These are phyloP conservation scores for Gallinago stenura DNA, from an alignment of 2,797 vertebrate genomes.

Conservation along the genomic window DNA sequence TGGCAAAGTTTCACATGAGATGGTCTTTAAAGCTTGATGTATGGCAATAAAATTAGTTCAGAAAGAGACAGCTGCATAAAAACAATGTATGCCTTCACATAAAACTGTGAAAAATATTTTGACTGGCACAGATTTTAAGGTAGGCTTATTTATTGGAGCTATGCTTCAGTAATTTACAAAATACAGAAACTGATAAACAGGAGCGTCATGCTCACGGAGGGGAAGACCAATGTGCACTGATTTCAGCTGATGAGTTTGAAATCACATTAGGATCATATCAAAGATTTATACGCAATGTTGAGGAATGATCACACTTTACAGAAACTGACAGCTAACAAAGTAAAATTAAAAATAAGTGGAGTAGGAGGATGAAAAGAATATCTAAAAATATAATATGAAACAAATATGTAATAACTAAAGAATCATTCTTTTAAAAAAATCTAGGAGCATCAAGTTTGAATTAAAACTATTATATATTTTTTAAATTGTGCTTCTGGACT, in stretches of 20 bases:
- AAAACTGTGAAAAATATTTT: slow-evolving; percentile 67
- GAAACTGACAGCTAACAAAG: slow-evolving; percentile 22
- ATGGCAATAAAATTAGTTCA: slow-evolving; percentile 75
- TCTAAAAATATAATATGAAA: not conserved
- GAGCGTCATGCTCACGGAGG: slow-evolving; percentile 67
- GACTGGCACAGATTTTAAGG: slow-evolving; percentile 63
- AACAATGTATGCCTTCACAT: slow-evolving; percentile 62
- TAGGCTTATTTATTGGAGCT: slow-evolving; percentile 74
- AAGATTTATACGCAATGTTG: not conserved
- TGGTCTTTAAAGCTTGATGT: slow-evolving; percentile 69
- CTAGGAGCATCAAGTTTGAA: not conserved
- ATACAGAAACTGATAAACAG: slow-evolving; percentile 78
- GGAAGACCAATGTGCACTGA: slow-evolving; percentile 51
- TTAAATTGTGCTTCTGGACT: not conserved
- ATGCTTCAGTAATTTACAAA: slow-evolving; percentile 80
- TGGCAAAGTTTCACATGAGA: slow-evolving; percentile 70
- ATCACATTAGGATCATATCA: slow-evolving; percentile 33
- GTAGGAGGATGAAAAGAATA: not conserved
- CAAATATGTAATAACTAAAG: not conserved
- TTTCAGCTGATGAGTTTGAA: slow-evolving; percentile 46
- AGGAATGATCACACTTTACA: not conserved
- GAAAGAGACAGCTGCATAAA: slow-evolving; percentile 60
- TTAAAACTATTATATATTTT: not conserved
- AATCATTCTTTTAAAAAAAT: not conserved
- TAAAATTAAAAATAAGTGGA: slow-evolving; percentile 30